Conservation (phyloP, 2,888 invertebrate species). For the Cheilosia soror region DNA sequence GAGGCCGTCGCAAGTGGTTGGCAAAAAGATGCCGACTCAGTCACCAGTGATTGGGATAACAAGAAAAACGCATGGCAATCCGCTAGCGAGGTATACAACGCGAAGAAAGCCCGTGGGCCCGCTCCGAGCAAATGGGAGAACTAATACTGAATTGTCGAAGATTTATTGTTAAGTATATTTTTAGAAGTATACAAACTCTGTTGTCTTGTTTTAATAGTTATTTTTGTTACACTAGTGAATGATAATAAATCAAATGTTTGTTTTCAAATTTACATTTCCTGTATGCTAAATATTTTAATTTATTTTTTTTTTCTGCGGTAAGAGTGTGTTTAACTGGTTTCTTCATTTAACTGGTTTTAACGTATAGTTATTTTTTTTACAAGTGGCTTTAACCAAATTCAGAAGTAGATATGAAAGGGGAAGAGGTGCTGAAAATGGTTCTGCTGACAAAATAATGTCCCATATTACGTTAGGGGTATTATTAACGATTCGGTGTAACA, state of each 20-base stretch:
- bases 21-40: constrained; percentile 6
- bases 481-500: no score
- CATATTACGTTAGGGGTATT: no score
- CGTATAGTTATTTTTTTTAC: no score
- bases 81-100: constrained; percentile 32
- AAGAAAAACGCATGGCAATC: constrained; percentile 28
- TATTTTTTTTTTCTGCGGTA: no score
- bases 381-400: no score
- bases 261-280: neutral
- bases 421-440: no score
- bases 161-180: constrained; percentile 5
- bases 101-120: constrained; percentile 34
- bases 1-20: constrained; percentile 16
- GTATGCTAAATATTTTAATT: no score
- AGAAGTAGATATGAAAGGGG: no score
- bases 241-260: constrained; percentile 31
- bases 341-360: no score
- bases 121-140: constrained; percentile 45
- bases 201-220: neutral
- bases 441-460: no score
- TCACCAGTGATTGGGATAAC: constrained; percentile 12
- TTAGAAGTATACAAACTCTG: neutral
- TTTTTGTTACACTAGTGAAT: constrained; percentile 22
- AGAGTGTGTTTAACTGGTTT: no score
- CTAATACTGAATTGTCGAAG: neutral